Conservation (phyloP, 2,888 invertebrate genomes). For the Standfussiana lucernea region DNA sequence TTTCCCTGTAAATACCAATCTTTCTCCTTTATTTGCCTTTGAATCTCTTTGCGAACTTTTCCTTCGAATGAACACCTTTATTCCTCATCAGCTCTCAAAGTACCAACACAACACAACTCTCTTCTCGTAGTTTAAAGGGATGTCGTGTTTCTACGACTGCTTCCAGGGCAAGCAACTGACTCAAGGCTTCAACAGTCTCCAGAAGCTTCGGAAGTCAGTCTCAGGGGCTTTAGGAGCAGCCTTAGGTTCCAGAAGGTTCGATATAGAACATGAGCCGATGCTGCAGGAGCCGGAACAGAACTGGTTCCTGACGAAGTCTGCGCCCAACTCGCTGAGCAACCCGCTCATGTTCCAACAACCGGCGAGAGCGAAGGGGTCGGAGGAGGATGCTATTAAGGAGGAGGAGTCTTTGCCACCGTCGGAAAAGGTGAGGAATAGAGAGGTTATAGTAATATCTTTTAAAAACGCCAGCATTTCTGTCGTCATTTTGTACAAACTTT, state of each 20-base stretch:
- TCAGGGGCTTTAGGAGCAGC: conserved; percentile 91
- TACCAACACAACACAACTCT: conserved; percentile 65
- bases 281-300: conserved; percentile 91
- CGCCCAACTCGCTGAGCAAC: conserved; percentile 94
- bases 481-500: background rate
- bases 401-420: conserved; percentile 79
- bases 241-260: conserved; percentile 88
- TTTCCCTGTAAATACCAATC: background rate
- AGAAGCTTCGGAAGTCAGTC: conserved; percentile 93
- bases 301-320: conserved; percentile 95
- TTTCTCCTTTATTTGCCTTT: background rate
- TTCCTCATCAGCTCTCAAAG: conserved; percentile 82
- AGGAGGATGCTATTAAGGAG: conserved; percentile 84
- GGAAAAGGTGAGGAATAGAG: conserved; percentile 80
- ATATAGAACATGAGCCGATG: conserved; percentile 88
- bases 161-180: conserved; percentile 89
- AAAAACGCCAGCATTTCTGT: background rate
- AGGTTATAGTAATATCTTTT: background rate
- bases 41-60: conserved; percentile 8
- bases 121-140: conserved; percentile 88
- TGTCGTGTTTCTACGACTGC: conserved; percentile 90
- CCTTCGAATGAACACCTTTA: conserved; percentile 76
- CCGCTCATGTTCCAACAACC: conserved; percentile 84
- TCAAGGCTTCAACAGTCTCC: conserved; percentile 92
- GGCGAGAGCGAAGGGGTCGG: conserved; percentile 78